phyloP scores from a whole-genome alignment of 2,797 vertebrate species.

The Danio jaintianensis region DNA sequence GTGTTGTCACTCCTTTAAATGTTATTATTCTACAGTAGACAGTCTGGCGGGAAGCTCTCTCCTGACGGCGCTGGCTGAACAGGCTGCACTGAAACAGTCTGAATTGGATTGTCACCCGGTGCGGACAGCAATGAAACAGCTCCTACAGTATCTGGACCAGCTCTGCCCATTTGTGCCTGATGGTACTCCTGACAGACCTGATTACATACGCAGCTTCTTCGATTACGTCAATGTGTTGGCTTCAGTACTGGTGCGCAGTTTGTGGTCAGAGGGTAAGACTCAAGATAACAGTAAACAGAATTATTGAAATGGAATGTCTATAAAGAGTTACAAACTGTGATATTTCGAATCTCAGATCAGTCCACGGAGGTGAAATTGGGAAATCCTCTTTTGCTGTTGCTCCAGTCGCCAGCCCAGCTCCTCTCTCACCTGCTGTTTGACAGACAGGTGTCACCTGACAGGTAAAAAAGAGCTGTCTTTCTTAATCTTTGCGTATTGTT shows the following conservation, averaged over 20 bases:
- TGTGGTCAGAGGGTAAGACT: conserved; percentile 86
- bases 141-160: conserved; percentile 84
- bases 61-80: conserved; percentile 83
- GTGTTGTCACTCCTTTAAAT: not conserved
- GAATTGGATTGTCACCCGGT: conserved; percentile 87
- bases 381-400: conserved; percentile 91
- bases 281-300: not conserved
- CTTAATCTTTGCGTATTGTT: not conserved
- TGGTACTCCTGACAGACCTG: conserved; percentile 64
- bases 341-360: conserved; percentile 76
- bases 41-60: conserved; percentile 75
- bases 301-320: not conserved
- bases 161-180: conserved; percentile 74
- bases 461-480: conserved; percentile 74
- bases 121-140: conserved; percentile 84
- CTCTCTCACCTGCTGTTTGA: conserved; percentile 93
- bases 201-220: conserved; percentile 86
- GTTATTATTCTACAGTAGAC: conserved; percentile 72
- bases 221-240: conserved; percentile 88
- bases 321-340: not conserved
- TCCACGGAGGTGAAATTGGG: conserved; percentile 84
- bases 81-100: conserved; percentile 80
- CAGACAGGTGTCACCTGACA: conserved; percentile 91
- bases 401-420: conserved; percentile 89
- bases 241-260: conserved; percentile 85